These are phyloP conservation scores for Clarias batrachus DNA, from an alignment of 2,113 vertebrate genomes.

Conservation along the genomic window DNA sequence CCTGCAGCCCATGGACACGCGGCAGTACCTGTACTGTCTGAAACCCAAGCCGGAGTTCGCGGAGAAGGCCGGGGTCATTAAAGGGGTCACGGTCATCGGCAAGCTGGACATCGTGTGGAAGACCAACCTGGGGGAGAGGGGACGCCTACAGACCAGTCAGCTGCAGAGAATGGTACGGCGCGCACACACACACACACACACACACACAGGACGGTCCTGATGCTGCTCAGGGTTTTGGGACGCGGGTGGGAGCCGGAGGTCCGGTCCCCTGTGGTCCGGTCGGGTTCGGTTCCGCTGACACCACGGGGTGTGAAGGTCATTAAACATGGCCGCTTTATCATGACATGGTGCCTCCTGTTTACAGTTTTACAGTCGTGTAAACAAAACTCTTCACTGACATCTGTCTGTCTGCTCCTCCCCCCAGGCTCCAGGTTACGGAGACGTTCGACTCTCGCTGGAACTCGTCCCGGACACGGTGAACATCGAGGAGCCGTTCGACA, in stretches of 20 bases:
- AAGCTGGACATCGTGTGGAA: constrained; percentile 99
- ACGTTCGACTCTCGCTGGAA: constrained; percentile 93
- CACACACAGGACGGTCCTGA: too few relatives aligned
- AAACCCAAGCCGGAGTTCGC: constrained; percentile 96
- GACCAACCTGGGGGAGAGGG: constrained; percentile 94
- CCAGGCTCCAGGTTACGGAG: constrained; percentile 95
- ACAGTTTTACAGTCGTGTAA: background rate
- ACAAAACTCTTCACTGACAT: background rate
- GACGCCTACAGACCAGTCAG: constrained; percentile 95
- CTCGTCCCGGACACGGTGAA: constrained; percentile 93
- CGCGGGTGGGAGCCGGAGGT: background rate
- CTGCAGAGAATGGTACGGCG: constrained; percentile 92
- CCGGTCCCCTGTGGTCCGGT: background rate
- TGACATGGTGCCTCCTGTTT: background rate
- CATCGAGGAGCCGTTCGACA: constrained; percentile 94
- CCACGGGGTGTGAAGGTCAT: background rate
- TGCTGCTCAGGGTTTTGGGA: background rate
- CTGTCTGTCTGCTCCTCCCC: background rate
- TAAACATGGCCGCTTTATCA: background rate
- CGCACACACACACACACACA: background rate
- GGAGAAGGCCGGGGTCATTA: constrained; percentile 96
- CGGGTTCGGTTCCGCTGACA: background rate
- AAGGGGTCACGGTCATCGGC: constrained; percentile 95
- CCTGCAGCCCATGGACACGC: constrained; percentile 95
- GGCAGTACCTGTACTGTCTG: constrained; percentile 95